These are phyloP conservation scores for Oxyruncus cristatus DNA, from an alignment of 2,113 vertebrate species.

Conservation along the genomic window DNA sequence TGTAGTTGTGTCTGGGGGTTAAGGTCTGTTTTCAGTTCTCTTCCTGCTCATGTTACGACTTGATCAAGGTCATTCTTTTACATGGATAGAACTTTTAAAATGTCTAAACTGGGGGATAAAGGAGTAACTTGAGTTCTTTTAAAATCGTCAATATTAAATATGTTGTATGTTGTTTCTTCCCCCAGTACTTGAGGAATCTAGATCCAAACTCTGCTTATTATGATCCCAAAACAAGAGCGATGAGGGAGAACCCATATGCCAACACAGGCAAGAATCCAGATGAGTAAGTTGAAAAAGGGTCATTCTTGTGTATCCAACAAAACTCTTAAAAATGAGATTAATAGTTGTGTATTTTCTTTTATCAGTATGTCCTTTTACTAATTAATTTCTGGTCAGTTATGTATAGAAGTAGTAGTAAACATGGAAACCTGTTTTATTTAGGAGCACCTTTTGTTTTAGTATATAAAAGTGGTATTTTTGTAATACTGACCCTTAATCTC, in stretches of 20 bases:
- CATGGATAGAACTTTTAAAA: not conserved
- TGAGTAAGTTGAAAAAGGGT: constrained; percentile 81
- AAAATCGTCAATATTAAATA: not conserved
- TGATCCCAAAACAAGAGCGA: constrained; percentile 97
- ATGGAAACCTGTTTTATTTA: not conserved
- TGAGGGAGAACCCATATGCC: constrained; percentile 96
- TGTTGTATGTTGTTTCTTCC: not conserved
- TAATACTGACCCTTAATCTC: not conserved
- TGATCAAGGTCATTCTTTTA: not conserved
- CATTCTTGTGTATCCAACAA: not conserved
- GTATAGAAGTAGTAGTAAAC: not conserved
- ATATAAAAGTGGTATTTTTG: not conserved
- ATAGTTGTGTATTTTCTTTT: not conserved
- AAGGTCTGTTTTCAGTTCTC: not conserved
- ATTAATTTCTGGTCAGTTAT: not conserved
- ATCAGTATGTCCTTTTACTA: not conserved
- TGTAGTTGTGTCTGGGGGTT: not conserved
- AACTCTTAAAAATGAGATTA: not conserved
- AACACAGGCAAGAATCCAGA: constrained; percentile 95
- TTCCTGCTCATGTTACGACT: not conserved
- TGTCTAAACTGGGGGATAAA: not conserved
- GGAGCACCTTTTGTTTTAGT: not conserved
- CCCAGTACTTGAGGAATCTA: constrained; percentile 92
- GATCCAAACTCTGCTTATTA: constrained; percentile 99
- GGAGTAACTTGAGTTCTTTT: not conserved